Evolutionary conservation across 2,888 invertebrate species (phyloP).

Genomic region (Rhamnusium bicolor): DNA sequence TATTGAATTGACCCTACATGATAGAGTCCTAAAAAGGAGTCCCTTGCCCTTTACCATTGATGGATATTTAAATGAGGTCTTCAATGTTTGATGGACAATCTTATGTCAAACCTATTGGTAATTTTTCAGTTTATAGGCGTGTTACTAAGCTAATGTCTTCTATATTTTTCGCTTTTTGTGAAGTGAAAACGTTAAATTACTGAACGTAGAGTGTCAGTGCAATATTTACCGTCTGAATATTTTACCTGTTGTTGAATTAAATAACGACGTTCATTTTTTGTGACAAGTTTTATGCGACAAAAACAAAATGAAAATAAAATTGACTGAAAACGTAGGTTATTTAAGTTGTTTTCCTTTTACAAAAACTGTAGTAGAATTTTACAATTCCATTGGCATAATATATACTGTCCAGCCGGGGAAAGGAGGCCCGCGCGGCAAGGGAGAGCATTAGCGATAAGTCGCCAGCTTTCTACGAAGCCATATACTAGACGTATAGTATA

Average conservation of each 20-base stretch:
- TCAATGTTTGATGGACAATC: constrained; percentile 1
- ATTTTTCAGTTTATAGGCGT: constrained; percentile 5
- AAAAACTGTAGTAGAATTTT: too few species aligned
- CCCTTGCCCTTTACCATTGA: neutral
- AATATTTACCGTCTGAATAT: neutral
- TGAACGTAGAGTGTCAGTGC: neutral
- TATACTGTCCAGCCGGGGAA: too few species aligned
- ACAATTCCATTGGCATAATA: too few species aligned
- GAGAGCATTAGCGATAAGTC: too few species aligned
- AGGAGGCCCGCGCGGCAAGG: too few species aligned
- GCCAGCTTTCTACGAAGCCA: too few species aligned
- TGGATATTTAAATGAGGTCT: constrained; percentile 8
- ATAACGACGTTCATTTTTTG: neutral
- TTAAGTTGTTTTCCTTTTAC: too few species aligned
- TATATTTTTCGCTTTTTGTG: neutral
- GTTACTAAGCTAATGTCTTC: constrained; percentile 3
- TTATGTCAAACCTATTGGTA: neutral
- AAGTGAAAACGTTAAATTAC: neutral
- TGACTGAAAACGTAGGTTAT: too few species aligned
- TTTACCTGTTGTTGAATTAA: neutral
- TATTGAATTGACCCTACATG: constrained; percentile 14
- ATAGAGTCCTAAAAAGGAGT: constrained; percentile 4
- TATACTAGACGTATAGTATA: too few species aligned
- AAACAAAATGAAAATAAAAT: too few species aligned
- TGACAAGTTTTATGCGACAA: too few species aligned